Evolutionary conservation across 2,113 vertebrate species (phyloP).

Genomic region (Vombatus ursinus): DNA sequence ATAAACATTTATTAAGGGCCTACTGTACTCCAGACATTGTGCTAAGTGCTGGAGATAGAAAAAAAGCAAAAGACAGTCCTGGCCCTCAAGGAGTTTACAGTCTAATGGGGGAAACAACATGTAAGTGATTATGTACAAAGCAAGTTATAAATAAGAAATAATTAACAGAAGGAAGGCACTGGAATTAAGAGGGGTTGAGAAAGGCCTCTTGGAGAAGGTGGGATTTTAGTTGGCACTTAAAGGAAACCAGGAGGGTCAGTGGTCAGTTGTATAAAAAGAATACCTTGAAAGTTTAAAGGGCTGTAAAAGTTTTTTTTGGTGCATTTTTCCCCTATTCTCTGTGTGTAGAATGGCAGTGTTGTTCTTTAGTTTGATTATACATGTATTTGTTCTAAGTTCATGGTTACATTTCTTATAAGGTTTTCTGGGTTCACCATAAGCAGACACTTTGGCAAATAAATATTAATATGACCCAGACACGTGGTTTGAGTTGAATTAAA

Average conservation of each 20-base stretch:
- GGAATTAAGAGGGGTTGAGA: not conserved
- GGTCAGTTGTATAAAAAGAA: not conserved
- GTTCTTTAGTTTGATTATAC: not conserved
- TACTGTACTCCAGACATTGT: not conserved
- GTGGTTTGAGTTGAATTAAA: not conserved
- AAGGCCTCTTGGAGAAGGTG: not conserved
- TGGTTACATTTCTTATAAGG: not conserved
- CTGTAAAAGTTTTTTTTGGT: not conserved
- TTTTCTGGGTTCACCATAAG: not conserved
- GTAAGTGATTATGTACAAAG: not conserved
- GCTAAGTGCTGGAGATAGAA: not conserved
- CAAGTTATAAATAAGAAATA: not conserved
- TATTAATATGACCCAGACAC: not conserved
- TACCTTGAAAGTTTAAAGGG: too few species aligned
- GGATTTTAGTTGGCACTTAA: not conserved
- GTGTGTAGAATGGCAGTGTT: not conserved
- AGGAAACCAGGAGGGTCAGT: not conserved
- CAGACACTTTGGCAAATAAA: not conserved
- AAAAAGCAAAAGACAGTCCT: not conserved
- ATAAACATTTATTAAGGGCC: not conserved
- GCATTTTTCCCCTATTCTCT: not conserved
- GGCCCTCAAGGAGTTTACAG: not conserved
- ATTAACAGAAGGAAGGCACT: not conserved
- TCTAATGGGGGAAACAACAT: not conserved
- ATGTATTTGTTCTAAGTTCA: not conserved